phyloP scores from a whole-genome alignment of 2,113 vertebrate genomes.

The Symphodus melops region DNA sequence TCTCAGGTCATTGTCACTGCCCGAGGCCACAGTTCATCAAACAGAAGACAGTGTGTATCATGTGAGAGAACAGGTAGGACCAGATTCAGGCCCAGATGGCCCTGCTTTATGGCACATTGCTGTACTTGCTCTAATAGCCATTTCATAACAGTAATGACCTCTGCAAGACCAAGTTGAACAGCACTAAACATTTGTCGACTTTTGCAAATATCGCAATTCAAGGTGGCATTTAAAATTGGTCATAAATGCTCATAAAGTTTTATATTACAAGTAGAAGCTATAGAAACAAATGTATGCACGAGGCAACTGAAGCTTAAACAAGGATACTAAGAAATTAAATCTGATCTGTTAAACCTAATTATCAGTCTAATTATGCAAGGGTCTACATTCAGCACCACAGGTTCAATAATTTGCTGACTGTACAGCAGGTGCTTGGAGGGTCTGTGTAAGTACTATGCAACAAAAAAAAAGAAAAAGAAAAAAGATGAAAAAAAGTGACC shows the following conservation, averaged over 20 bases:
- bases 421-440: constrained; percentile 47
- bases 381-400: constrained; percentile 19
- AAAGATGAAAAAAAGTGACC: constrained; percentile 61
- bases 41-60: constrained; percentile 32
- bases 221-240: constrained; percentile 30
- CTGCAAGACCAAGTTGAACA: constrained; percentile 3
- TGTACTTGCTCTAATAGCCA: constrained; percentile 11
- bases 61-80: constrained; percentile 72
- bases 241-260: constrained; percentile 24
- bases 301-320: constrained; percentile 28
- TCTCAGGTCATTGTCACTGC: constrained; percentile 53
- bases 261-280: constrained; percentile 25
- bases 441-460: constrained; percentile 19
- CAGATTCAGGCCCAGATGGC: constrained; percentile 58
- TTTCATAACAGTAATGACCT: not conserved
- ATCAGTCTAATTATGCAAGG: constrained; percentile 20
- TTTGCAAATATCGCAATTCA: constrained; percentile 10
- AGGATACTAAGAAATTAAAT: constrained; percentile 29
- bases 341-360: constrained; percentile 38
- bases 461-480: not conserved
- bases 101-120: constrained; percentile 35
- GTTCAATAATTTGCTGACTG: constrained; percentile 19
- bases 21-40: constrained; percentile 50
- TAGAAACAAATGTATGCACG: constrained; percentile 41
- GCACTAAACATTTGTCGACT: not conserved